These are phyloP conservation scores for Apis dorsata DNA, from an alignment of 1,140 invertebrate species.

Conservation along the genomic window DNA sequence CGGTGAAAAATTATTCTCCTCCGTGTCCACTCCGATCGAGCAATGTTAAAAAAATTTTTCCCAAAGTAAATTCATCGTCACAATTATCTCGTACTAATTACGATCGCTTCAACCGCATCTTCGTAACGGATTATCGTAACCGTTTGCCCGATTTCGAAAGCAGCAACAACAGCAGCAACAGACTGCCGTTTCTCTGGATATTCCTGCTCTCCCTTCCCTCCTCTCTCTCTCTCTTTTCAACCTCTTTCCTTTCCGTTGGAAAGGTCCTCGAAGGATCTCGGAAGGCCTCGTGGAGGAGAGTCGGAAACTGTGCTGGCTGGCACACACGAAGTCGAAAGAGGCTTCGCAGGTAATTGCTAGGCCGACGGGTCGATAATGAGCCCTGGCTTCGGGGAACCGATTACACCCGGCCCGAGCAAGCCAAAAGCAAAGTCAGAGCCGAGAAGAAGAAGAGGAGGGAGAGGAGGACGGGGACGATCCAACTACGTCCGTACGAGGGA, in stretches of 20 bases:
- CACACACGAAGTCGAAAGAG: constrained; percentile 73
- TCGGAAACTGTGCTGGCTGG: constrained; percentile 68
- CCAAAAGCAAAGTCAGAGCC: constrained; percentile 75
- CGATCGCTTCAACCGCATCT: too few relatives aligned
- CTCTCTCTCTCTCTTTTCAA: constrained; percentile 3
- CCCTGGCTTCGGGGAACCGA: constrained; percentile 80
- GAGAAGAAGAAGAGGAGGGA: constrained; percentile 40
- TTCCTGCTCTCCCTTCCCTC: constrained; percentile 10
- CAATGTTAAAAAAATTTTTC: background rate
- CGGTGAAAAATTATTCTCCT: too few relatives aligned
- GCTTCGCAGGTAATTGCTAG: constrained; percentile 80
- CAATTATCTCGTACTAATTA: constrained; percentile 30
- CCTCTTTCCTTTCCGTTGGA: constrained; percentile 31
- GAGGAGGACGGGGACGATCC: constrained; percentile 17
- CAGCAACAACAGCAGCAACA: background rate
- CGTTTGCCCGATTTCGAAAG: background rate
- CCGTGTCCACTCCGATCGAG: too few relatives aligned
- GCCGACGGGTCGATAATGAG: constrained; percentile 81
- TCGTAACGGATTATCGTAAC: too few relatives aligned
- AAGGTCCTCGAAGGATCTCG: constrained; percentile 59
- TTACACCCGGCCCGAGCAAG: constrained; percentile 78
- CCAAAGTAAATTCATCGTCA: constrained; percentile 41
- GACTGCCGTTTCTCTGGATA: constrained; percentile 29
- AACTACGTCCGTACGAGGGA: constrained; percentile 5
- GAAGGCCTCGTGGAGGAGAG: constrained; percentile 63